Evolutionary conservation across 2,888 invertebrate genomes (phyloP).

Genomic region (Pammene aurita): DNA sequence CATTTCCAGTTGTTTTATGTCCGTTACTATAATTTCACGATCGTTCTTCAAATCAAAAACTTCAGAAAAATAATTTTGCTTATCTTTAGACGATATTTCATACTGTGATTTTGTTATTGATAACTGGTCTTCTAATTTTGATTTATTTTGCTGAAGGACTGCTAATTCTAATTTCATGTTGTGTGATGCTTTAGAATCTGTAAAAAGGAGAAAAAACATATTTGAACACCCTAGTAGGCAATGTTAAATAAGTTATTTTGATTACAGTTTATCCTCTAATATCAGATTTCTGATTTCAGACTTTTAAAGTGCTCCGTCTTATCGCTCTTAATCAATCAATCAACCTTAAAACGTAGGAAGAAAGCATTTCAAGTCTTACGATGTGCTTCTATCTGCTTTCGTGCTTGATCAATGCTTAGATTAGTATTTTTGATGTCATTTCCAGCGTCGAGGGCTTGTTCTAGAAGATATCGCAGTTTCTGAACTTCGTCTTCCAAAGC

Average conservation of each 20-base stretch:
- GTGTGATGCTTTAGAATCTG: constrained; percentile 76
- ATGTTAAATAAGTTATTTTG: too few species aligned
- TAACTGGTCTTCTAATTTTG: constrained; percentile 59
- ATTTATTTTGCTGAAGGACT: constrained; percentile 62
- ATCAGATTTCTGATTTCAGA: too few species aligned
- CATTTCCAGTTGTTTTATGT: constrained; percentile 69
- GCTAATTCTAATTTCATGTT: constrained; percentile 73
- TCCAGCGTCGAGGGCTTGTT: constrained; percentile 59
- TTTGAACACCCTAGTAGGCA: not conserved
- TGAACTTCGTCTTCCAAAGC: constrained; percentile 68
- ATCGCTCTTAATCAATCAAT: too few species aligned
- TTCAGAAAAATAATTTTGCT: constrained; percentile 58
- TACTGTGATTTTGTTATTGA: constrained; percentile 57
- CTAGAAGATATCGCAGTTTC: constrained; percentile 59
- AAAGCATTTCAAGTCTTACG: constrained; percentile 56
- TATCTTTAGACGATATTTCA: constrained; percentile 57
- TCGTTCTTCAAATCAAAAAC: constrained; percentile 62
- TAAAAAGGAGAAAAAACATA: constrained; percentile 42
- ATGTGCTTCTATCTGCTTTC: constrained; percentile 70
- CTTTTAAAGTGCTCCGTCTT: too few species aligned
- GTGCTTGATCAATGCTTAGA: constrained; percentile 60
- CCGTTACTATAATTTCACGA: constrained; percentile 61
- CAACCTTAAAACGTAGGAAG: too few species aligned
- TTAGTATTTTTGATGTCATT: constrained; percentile 63
- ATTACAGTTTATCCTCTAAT: too few species aligned